Evolutionary conservation across 2,113 vertebrate species (phyloP).

Genomic region (Ahaetulla prasina): DNA sequence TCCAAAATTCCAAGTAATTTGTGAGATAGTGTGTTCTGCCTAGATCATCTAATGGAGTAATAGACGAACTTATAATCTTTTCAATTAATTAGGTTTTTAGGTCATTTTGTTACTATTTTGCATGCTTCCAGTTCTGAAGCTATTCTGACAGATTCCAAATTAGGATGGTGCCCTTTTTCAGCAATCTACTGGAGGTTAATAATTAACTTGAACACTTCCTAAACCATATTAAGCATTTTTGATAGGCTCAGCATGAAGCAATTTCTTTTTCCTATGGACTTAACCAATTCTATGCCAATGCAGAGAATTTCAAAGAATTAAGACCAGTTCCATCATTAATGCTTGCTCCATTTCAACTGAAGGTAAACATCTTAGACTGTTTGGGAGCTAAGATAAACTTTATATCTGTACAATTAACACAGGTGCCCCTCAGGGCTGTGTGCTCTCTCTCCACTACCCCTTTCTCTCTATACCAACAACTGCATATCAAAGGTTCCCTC

Average conservation of each 20-base stretch:
- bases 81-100: neutral
- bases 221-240: conserved; percentile 19
- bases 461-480: too few relatives aligned
- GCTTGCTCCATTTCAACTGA: neutral
- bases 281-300: neutral
- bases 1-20: neutral
- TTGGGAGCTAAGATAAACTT: neutral
- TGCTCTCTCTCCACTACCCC: too few relatives aligned
- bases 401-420: neutral
- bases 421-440: too few relatives aligned
- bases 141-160: conserved; percentile 17
- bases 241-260: neutral
- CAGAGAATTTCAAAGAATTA: neutral
- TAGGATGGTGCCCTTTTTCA: conserved; percentile 16
- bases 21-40: neutral
- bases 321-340: neutral
- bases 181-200: conserved; percentile 19
- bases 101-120: conserved; percentile 11
- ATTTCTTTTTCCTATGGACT: neutral
- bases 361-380: neutral
- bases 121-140: neutral
- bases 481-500: too few relatives aligned
- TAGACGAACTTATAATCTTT: neutral
- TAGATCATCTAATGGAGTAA: neutral
- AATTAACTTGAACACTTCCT: conserved; percentile 13